Percentiles rank a stretch among this genome's conserved stretches.
These are phyloP conservation scores for Mesochorus sp. DNA, from an alignment of 2,888 invertebrate species.

Conservation along the genomic window DNA sequence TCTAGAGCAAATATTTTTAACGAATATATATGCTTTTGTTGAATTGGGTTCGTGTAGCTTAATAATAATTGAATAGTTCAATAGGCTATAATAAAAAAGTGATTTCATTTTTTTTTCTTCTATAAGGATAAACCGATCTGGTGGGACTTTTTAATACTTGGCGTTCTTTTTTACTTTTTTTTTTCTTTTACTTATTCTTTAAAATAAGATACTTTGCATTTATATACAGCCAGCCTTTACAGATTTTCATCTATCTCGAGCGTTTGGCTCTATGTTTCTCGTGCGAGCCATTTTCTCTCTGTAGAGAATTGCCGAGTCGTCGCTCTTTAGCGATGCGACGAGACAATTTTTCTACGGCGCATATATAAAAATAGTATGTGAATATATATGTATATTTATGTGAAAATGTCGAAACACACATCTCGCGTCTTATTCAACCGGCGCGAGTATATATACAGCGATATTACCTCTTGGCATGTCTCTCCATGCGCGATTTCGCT, in stretches of 20 bases:
- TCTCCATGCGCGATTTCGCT: slow-evolving; percentile 56
- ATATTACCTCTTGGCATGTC: slow-evolving; percentile 72
- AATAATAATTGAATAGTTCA: too few species aligned
- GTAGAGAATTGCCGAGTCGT: neutral
- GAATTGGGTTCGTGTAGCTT: too few species aligned
- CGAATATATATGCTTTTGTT: too few species aligned
- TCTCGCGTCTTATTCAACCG: slow-evolving; percentile 52
- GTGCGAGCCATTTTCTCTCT: too few species aligned
- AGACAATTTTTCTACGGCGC: slow-evolving; percentile 21
- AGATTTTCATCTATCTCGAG: slow-evolving; percentile 67
- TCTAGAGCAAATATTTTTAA: too few species aligned
- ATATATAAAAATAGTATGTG: neutral
- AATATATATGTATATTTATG: neutral
- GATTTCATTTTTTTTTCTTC: too few species aligned
- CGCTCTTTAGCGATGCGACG: slow-evolving; percentile 31
- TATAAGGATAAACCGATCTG: too few species aligned
- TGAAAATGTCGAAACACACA: neutral
- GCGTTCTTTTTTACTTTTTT: too few species aligned
- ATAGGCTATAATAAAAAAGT: too few species aligned
- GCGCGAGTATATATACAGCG: slow-evolving; percentile 30
- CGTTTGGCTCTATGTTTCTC: slow-evolving; percentile 55
- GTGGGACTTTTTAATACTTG: too few species aligned
- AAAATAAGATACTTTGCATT: slow-evolving; percentile 35
- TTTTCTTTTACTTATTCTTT: too few species aligned
- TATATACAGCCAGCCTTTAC: slow-evolving; percentile 25